Base-by-base conservation (phyloP, 2,797 vertebrate species). In the Silurus aristotelis region DNA sequence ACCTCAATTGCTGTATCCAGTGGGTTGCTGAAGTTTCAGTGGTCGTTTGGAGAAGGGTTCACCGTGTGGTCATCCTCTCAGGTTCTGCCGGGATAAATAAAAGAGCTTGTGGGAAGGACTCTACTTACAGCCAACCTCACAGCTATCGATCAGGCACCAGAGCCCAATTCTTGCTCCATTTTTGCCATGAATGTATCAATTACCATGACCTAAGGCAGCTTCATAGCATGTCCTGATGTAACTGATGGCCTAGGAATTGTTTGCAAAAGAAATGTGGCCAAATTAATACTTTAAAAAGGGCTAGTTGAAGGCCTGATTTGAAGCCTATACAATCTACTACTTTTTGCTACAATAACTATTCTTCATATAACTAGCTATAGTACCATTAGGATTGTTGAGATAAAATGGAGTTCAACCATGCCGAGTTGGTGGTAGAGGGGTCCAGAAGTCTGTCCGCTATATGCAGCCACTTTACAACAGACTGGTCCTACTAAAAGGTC, bases 1-100 rank as follows among this genome's bases (percentile, higher is more conserved):
- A 91, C 90, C 92, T 93, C 91, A 89, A 89, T 92, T 91, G 94
- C 92, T 87, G 86, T 89, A 91, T 92, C 92, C 93, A 92, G 92
- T 89, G 89, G 91, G 88, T 84, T 82, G 91, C 90, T 90, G 88
- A 88, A 76, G 92, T 90, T 88, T 89, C 70, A 83, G 88, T 89
- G 90, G 90, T 93, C 89, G 88, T 86, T 79, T 86, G 88, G 93
- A 88, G 89, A 90, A 92, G 89, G 88, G 94, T 93, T 95, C 93
- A 94, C 63, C 71, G 46, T 86, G 83, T 92, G 94, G 93, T 93
- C 93, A 93, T 88, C 89, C 85, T 81, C 81, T 90, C 89, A 80
- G 87, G 89, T 91, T 89, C 84, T 83, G 83, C 80, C 9, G 1
- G 43, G 64, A 85, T 68, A 83, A 85, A 87, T 85, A 85, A 87